phyloP scores from a whole-genome alignment of 2,888 invertebrate species.

The Lacanobia oleracea region DNA sequence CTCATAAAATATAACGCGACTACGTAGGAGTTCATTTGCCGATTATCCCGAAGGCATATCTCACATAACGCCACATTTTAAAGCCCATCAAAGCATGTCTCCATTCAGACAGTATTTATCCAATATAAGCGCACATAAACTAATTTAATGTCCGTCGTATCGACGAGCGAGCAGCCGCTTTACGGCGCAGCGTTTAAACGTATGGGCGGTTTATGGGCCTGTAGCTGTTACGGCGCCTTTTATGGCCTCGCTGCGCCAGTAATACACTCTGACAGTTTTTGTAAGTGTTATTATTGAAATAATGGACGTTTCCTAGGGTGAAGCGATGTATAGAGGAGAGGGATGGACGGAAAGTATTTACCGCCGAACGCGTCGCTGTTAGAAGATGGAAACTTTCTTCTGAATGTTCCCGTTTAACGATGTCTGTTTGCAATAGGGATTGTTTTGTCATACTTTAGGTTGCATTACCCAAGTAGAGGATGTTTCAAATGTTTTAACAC shows the following conservation, averaged over 20 bases:
- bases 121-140: conserved; percentile 68
- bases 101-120: conserved; percentile 63
- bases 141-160: conserved; percentile 72
- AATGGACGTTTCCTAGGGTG: conserved; percentile 41
- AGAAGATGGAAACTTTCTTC: not conserved
- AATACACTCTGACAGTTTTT: conserved; percentile 64
- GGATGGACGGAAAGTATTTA: conserved; percentile 1
- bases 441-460: not conserved
- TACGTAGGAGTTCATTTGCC: conserved; percentile 32
- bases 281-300: conserved; percentile 64
- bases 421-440: not conserved
- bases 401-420: conserved; percentile 8
- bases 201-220: conserved; percentile 74
- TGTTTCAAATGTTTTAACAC: too few relatives aligned
- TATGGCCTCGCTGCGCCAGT: conserved; percentile 61
- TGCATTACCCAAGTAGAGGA: too few relatives aligned
- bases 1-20: conserved; percentile 30
- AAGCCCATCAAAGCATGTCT: conserved; percentile 57
- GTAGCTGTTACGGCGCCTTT: conserved; percentile 66
- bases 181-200: conserved; percentile 75
- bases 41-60: conserved; percentile 24
- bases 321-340: conserved; percentile 14
- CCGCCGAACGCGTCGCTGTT: conserved; percentile 1
- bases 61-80: conserved; percentile 45
- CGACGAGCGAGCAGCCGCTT: conserved; percentile 66